Conservation (phyloP, 2,797 vertebrate genomes). For the Lepilemur ruficaudatus region DNA sequence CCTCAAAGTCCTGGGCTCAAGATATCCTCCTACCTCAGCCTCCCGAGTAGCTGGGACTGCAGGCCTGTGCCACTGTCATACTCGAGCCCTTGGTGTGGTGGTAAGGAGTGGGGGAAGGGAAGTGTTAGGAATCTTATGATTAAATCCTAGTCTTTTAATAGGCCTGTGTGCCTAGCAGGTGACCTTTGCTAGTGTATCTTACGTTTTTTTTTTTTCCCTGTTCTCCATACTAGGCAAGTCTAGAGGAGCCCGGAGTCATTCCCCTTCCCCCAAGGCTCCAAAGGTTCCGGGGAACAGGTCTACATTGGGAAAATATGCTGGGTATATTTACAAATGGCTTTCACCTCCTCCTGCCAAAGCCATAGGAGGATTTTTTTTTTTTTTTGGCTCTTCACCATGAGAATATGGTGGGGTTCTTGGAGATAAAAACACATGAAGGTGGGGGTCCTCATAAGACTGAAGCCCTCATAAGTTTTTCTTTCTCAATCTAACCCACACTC, state of each 20-base stretch:
- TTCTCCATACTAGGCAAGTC: no score
- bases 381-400: not conserved
- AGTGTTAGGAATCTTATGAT: not conserved
- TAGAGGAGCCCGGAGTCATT: no score
- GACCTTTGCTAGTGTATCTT: not conserved
- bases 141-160: not conserved
- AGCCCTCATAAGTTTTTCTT: not conserved
- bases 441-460: not conserved
- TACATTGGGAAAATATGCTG: not conserved
- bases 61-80: no score
- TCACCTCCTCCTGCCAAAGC: not conserved
- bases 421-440: not conserved
- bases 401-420: not conserved
- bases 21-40: no score
- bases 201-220: not conserved
- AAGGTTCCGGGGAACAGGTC: not conserved
- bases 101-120: not conserved
- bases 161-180: not conserved
- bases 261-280: not conserved
- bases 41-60: no score
- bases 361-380: not conserved
- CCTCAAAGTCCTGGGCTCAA: no score
- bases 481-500: not conserved
- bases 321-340: not conserved
- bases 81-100: not conserved